A percentile compares a stretch with the other conserved stretches of the same genome.
These are phyloP conservation scores for Engraulis encrasicolus DNA, from an alignment of 2,113 vertebrate species.

Conservation along the genomic window DNA sequence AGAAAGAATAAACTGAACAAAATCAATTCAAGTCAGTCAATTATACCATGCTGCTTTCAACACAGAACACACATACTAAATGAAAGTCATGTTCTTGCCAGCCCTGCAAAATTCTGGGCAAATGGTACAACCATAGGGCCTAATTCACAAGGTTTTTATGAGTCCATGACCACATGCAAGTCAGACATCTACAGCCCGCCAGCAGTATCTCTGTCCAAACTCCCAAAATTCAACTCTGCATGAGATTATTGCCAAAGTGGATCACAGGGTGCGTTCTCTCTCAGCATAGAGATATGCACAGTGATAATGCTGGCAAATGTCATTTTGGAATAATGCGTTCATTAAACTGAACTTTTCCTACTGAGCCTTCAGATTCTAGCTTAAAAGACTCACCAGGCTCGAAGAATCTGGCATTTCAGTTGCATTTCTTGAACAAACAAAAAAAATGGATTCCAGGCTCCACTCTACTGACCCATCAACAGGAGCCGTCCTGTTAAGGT, in stretches of 20 bases:
- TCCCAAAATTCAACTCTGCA: not conserved
- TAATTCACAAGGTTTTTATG: no score
- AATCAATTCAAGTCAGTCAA: no score
- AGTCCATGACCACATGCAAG: not conserved
- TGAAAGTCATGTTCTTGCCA: no score
- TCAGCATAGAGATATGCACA: not conserved
- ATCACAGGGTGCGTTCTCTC: not conserved
- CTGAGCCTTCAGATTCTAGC: not conserved
- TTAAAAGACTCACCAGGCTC: not conserved
- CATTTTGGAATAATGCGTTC: conserved; percentile 1
- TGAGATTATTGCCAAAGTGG: not conserved
- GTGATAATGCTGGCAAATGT: not conserved
- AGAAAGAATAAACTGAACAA: no score
- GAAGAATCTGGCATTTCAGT: not conserved
- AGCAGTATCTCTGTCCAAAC: not conserved
- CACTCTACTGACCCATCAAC: not conserved
- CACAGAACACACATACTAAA: no score
- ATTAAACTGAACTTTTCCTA: not conserved
- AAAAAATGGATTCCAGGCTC: not conserved
- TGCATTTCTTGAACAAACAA: no score
- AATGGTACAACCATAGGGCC: no score
- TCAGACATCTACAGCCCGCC: not conserved
- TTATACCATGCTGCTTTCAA: no score
- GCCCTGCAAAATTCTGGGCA: no score
- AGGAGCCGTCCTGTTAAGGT: not conserved